Evolutionary conservation across 1,140 invertebrate genomes (phyloP), one percentile per base, ranked within the genome.

Genomic region (Magallana ariakensis): DNA sequence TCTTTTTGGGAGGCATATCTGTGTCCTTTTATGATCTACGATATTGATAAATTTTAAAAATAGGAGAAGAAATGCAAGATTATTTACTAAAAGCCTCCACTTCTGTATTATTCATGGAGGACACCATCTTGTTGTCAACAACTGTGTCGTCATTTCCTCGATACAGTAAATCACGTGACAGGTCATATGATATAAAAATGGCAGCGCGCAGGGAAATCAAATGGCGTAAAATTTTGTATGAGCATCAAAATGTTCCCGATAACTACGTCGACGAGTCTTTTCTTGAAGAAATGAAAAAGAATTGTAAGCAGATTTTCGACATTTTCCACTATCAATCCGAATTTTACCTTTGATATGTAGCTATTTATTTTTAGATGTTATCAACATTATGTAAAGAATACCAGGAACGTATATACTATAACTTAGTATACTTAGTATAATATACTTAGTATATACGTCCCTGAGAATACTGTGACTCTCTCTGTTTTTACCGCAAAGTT

Each of bases 231-330:
- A 97, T 98, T 92, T 95, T 99, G 19, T 99, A 98, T 91, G 97
- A 97, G 93, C 97, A 98, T 93, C 96, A 97, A 88, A 96, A 96
- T 60, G 97, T 97, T 91, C 97, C 97, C 0, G 98, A 99, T 93
- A 98, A 99, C 95, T 98, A 99, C 92, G 98, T 98, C 0, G 97
- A 98, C 94, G 96, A 96, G 55, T 95, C 96, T 56, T 99, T 99
- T 94, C 94, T 99, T 11, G 96, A 97, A 93, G 97, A 98, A 90
- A 92, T 99, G 58, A 96, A 96, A 87, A 98, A 97, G 92, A 99
- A 99, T 95, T 95, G 95, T 95, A 57, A 13, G 58, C 57, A n/a
- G 0, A 16, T 89, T n/a, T 46, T 5, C 33, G 5, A 46, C 33
- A 4, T 46, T 46, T 46, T 46, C 33, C 33, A 46, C 33, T 4